Evolutionary conservation across 2,797 vertebrate genomes (phyloP).

Genomic region (Gila robusta): DNA sequence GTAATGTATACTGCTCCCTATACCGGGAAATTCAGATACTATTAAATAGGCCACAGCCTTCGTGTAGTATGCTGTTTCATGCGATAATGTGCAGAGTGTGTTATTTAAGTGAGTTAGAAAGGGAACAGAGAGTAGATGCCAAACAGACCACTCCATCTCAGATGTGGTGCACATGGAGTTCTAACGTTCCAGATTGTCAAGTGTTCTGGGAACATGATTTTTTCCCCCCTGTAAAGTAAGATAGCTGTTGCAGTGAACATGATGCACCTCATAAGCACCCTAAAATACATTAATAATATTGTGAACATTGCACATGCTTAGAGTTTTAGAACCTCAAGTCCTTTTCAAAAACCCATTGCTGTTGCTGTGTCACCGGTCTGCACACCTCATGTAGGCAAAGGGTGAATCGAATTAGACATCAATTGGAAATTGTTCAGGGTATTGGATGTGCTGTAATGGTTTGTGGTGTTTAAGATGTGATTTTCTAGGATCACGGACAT

Average conservation of each 20-base stretch:
- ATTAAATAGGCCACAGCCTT: conserved; percentile 2
- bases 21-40: not conserved
- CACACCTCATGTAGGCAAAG: not conserved
- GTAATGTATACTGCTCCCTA: not conserved
- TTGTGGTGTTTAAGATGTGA: conserved; percentile 19
- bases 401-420: conserved; percentile 11
- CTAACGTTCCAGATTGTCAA: not conserved
- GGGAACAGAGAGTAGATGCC: conserved; percentile 18
- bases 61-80: not conserved
- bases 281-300: not conserved
- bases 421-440: conserved; percentile 12
- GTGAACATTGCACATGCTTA: too few relatives aligned
- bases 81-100: not conserved
- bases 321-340: conserved; percentile 1
- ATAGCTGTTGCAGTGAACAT: not conserved
- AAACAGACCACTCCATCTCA: conserved; percentile 11
- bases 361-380: not conserved
- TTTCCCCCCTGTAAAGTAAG: not conserved
- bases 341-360: conserved; percentile 8
- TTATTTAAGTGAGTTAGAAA: conserved; percentile 34
- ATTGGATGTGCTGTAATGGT: conserved; percentile 12
- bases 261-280: conserved; percentile 25
- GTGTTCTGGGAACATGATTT: conserved; percentile 11
- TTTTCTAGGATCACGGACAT: not conserved
- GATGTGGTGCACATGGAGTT: not conserved